Conservation (phyloP, 2,113 vertebrate species). For the Toxotes chatareus region DNA sequence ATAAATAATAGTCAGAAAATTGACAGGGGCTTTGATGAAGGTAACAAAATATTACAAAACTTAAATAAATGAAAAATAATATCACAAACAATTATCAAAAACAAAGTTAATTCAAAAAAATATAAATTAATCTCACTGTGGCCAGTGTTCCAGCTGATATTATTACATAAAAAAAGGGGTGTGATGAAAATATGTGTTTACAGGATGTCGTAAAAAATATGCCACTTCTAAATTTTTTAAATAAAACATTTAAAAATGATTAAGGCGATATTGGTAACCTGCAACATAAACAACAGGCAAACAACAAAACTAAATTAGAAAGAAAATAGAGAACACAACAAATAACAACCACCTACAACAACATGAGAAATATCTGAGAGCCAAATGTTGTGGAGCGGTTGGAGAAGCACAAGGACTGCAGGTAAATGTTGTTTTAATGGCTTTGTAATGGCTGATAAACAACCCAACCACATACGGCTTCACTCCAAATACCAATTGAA, state of each 20-base stretch:
- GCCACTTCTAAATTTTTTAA: conserved; percentile 71
- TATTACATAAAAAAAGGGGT: conserved; percentile 68
- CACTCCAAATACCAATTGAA: conserved; percentile 32
- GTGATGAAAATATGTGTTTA: conserved; percentile 57
- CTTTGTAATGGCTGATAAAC: conserved; percentile 84
- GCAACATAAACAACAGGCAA: conserved; percentile 83
- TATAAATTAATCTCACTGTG: conserved; percentile 80
- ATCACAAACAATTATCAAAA: conserved; percentile 73
- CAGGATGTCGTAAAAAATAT: conserved; percentile 67
- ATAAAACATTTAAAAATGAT: conserved; percentile 87
- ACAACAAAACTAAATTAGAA: conserved; percentile 43
- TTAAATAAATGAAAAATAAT: conserved; percentile 77
- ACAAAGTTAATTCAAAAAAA: conserved; percentile 74
- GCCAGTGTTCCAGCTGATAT: conserved; percentile 66
- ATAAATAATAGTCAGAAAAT: conserved; percentile 73
- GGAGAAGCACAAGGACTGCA: conserved; percentile 79
- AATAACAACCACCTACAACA: conserved; percentile 31
- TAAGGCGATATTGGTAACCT: conserved; percentile 90
- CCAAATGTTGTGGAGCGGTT: conserved; percentile 60
- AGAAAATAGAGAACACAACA: conserved; percentile 42
- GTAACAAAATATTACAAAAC: conserved; percentile 76
- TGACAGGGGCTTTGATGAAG: conserved; percentile 19
- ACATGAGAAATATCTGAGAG: conserved; percentile 60
- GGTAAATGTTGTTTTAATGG: conserved; percentile 86
- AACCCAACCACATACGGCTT: conserved; percentile 69